phyloP scores from a whole-genome alignment of 2,797 vertebrate species.

The Megaceryle alcyon region DNA sequence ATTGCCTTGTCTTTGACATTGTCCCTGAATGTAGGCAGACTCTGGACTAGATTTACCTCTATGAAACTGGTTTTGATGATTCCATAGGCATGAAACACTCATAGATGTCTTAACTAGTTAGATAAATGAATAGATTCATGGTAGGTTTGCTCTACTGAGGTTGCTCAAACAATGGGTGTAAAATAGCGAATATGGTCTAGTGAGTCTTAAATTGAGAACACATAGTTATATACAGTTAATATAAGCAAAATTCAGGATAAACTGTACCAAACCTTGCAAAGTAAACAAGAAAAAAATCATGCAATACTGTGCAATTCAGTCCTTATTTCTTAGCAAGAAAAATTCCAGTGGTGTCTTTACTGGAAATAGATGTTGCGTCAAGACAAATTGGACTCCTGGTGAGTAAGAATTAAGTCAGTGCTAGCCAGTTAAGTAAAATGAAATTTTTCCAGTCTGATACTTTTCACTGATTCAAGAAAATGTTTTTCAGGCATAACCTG shows the following conservation, averaged over 20 bases:
- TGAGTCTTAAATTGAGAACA: not conserved
- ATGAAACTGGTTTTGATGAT: not conserved
- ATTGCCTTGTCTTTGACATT: not conserved
- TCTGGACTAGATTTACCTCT: not conserved
- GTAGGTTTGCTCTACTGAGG: not conserved
- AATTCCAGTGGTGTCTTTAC: conserved; percentile 37
- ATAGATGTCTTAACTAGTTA: not conserved
- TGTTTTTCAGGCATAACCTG: conserved; percentile 14
- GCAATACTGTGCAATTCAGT: not conserved
- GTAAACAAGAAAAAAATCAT: not conserved
- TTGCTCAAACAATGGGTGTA: not conserved
- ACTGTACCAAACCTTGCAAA: not conserved
- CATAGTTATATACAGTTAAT: not conserved
- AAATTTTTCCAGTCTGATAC: conserved; percentile 59
- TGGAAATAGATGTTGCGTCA: conserved; percentile 53
- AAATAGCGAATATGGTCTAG: not conserved
- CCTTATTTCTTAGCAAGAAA: conserved; percentile 13
- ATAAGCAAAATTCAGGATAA: not conserved
- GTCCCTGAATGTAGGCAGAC: not conserved
- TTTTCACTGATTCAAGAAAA: conserved; percentile 55
- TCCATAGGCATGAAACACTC: not conserved
- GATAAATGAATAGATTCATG: not conserved
- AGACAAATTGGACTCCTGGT: conserved; percentile 28
- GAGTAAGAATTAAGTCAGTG: conserved; percentile 47
- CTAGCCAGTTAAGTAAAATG: conserved; percentile 33